Percentiles rank a stretch among this genome's conserved stretches.
Evolutionary conservation across 2,113 vertebrate species (phyloP).

Genomic region (Myotis yumanensis): DNA sequence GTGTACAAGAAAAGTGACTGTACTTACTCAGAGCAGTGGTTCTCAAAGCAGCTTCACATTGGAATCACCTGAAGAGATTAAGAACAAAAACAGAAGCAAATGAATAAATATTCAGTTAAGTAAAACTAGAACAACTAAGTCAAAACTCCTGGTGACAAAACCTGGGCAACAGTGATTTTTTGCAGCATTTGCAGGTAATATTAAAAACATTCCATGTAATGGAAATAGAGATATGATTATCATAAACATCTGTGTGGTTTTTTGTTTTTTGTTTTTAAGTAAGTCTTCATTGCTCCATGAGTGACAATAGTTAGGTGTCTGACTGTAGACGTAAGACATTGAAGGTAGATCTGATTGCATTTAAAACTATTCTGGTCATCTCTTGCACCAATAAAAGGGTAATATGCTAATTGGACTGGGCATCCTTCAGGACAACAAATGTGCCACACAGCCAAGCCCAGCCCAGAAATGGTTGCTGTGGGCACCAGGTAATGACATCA

Average conservation of each 20-base stretch:
- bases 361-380: background rate
- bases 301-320: background rate
- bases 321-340: background rate
- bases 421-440: too few relatives aligned
- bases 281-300: background rate
- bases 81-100: background rate
- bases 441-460: too few relatives aligned
- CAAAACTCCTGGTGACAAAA: background rate
- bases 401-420: too few relatives aligned
- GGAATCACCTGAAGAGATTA: background rate
- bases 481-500: too few relatives aligned
- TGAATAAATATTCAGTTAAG: background rate
- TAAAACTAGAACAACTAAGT: background rate
- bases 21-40: rapidly evolving
- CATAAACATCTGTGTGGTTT: background rate
- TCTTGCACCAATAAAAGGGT: too few relatives aligned
- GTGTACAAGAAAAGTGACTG: background rate
- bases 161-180: background rate
- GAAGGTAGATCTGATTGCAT: background rate
- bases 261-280: background rate
- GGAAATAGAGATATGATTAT: background rate
- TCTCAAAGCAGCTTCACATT: background rate
- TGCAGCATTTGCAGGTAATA: background rate
- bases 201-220: background rate
- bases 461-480: too few relatives aligned